Evolutionary conservation across 2,888 invertebrate species (phyloP), one percentile per base, ranked within the genome.

Genomic region (Thyatira batis): DNA sequence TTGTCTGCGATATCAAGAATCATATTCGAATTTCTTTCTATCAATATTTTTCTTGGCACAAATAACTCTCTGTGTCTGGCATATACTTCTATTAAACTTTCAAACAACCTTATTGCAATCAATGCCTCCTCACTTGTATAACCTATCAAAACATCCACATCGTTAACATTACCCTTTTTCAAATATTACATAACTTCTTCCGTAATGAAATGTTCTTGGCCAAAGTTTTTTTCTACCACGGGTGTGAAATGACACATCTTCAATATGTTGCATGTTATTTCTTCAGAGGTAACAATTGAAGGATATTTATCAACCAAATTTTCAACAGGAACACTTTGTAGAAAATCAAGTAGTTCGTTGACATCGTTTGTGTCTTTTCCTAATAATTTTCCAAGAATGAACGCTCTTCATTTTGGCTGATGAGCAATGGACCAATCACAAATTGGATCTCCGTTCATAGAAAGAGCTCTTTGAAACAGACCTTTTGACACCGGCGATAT

Each of bases 101-200:
- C 49, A 8, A 67, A 48, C 10, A n/a, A 1, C 3, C 50, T 17
- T 0, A 57, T 5, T 2, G 28, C 51, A 1, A 56, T 17, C 4
- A 69, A 48, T 8, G 95, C 95, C 82, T 96, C 96, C 52, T 94
- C 92, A 2, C 92, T 92, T 20, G 94, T 95, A 8, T 94, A 74
- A 6, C 96, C 96, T 25, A 94, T 88, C 76, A 96, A 93, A 81
- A 95, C 91, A 0, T 95, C 95, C 1, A 93, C 87, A 20, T 68
- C 58, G 49, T 69, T 69, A 20, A 92, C 70, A 17, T 78, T 80
- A 17, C 93, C 93, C 20, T 84, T 75, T 66, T 60, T 65, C 8
- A 67, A 25, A 13, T 51, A 33, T 52, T 65, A 45, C 8, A 56
- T 56, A 10, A 71, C 62, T 9, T 67, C 51, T 54, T 74, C 65